phyloP scores from a whole-genome alignment of 2,797 vertebrate genomes.

The Amniataba percoides region DNA sequence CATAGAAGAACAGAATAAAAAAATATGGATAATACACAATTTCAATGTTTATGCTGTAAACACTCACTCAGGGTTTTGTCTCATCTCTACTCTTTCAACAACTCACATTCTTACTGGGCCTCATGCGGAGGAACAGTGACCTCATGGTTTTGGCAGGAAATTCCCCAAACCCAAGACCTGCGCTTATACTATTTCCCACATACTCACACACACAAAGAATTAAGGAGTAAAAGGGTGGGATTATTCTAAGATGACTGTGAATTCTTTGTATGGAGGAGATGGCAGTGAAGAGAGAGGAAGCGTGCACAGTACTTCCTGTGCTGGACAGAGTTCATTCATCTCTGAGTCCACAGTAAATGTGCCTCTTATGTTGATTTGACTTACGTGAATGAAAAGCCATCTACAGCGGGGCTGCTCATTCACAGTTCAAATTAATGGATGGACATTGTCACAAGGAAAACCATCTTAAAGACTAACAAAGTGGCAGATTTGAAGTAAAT shows the following conservation, averaged over 20 bases:
- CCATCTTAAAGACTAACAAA: slow-evolving; percentile 13
- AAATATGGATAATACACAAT: neutral
- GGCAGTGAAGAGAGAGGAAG: slow-evolving; percentile 62
- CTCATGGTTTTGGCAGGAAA: slow-evolving; percentile 72
- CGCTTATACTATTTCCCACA: slow-evolving; percentile 24
- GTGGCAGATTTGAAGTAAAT: slow-evolving; percentile 1
- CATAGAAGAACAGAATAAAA: neutral
- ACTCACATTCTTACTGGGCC: slow-evolving; percentile 31
- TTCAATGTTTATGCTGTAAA: slow-evolving; percentile 1
- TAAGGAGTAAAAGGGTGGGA: slow-evolving; percentile 73
- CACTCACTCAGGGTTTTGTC: neutral
- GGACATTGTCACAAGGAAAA: slow-evolving; percentile 1
- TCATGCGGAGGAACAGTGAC: slow-evolving; percentile 61
- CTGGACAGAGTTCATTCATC: slow-evolving; percentile 42
- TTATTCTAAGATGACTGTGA: slow-evolving; percentile 80
- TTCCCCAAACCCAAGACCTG: slow-evolving; percentile 55
- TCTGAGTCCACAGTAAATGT: slow-evolving; percentile 36
- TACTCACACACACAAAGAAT: slow-evolving; percentile 30
- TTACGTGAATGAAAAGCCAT: slow-evolving; percentile 29
- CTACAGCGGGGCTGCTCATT: neutral
- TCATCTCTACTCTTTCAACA: slow-evolving; percentile 26
- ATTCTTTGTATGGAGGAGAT: slow-evolving; percentile 75
- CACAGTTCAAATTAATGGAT: neutral
- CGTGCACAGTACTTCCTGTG: slow-evolving; percentile 42
- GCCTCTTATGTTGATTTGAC: slow-evolving; percentile 25